phyloP scores from a whole-genome alignment of 64 coral and sea anemone species.

The Anthopleura sola region DNA sequence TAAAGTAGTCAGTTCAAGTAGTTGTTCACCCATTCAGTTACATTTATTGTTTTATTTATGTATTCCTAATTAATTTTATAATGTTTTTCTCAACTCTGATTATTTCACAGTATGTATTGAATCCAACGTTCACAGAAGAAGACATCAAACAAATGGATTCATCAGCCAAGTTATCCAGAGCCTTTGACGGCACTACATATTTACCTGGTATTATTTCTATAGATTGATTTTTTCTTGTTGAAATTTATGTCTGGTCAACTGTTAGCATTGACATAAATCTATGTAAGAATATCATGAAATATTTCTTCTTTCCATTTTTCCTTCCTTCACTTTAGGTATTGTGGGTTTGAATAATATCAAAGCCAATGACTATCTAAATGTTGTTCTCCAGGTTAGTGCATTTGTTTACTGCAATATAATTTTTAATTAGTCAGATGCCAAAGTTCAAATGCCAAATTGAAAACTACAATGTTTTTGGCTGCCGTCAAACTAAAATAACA shows the following conservation, averaged over 20 bases:
- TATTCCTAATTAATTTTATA: too few relatives aligned
- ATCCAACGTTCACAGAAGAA: slow-evolving; percentile 89
- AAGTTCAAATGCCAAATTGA: too few relatives aligned
- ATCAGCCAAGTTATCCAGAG: slow-evolving; percentile 93
- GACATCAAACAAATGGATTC: slow-evolving; percentile 79
- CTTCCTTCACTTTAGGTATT: slow-evolving; percentile 56
- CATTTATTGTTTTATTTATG: background rate
- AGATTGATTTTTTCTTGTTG: too few relatives aligned
- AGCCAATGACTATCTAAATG: slow-evolving; percentile 96
- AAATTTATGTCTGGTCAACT: too few relatives aligned
- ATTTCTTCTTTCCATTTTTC: too few relatives aligned
- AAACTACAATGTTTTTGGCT: too few relatives aligned
- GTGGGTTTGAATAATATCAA: slow-evolving; percentile 99
- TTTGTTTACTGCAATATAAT: too few relatives aligned
- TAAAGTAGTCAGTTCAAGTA: too few relatives aligned
- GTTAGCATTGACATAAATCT: too few relatives aligned
- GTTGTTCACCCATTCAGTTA: background rate
- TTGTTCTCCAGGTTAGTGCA: slow-evolving; percentile 72
- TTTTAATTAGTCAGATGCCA: too few relatives aligned
- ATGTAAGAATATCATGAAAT: too few relatives aligned
- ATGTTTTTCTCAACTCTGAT: background rate
- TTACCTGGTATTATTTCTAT: slow-evolving; percentile 66
- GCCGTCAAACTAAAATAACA: too few relatives aligned
- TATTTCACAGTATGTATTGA: slow-evolving; percentile 83
- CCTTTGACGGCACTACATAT: slow-evolving; percentile 98